Evolutionary conservation across 2,797 vertebrate genomes (phyloP).

Genomic region (Lacerta bilineata): DNA sequence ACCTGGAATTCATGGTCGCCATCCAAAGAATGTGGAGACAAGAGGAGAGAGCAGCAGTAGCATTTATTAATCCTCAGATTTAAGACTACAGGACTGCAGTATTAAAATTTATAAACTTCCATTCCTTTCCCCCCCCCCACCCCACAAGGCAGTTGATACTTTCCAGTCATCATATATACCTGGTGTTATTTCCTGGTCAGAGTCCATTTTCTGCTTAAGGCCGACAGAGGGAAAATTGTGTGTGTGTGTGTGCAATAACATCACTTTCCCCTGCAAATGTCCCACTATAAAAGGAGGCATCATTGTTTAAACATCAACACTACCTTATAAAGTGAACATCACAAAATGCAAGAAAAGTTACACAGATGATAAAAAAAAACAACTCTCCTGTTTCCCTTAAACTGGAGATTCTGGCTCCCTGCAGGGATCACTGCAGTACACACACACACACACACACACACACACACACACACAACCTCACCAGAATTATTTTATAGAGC

Average conservation of each 20-base stretch:
- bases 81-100: neutral
- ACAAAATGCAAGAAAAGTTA: neutral
- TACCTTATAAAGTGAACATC: neutral
- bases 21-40: neutral
- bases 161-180: neutral
- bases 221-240: neutral
- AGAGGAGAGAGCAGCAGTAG: neutral
- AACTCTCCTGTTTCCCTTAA: too few relatives aligned
- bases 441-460: too few relatives aligned
- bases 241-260: too few relatives aligned
- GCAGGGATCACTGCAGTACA: neutral
- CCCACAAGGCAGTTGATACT: neutral
- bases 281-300: neutral
- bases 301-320: neutral
- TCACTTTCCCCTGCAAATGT: neutral
- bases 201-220: neutral
- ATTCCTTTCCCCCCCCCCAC: neutral
- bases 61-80: constrained; percentile 6
- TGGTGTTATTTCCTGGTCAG: neutral
- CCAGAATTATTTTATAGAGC: neutral
- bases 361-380: too few relatives aligned
- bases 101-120: neutral
- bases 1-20: neutral
- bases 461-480: too few relatives aligned
- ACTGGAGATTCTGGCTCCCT: neutral